Evolutionary conservation across 2,113 vertebrate species (phyloP).

Genomic region (Anoura caudifer): DNA sequence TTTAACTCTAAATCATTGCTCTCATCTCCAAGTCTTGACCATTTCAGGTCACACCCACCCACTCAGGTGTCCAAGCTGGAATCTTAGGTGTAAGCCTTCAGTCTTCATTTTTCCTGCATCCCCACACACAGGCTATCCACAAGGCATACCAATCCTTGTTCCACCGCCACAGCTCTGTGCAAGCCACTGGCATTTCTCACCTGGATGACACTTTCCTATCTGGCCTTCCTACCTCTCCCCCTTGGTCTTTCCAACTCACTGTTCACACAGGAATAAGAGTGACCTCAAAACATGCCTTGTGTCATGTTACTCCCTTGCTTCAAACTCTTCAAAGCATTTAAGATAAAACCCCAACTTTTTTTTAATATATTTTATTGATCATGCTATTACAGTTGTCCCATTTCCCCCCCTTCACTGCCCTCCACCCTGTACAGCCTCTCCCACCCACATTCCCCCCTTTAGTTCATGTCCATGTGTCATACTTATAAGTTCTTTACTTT

Average conservation of each 20-base stretch:
- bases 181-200: not conserved
- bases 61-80: not conserved
- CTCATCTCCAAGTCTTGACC: not conserved
- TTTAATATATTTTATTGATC: too few relatives aligned
- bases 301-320: not conserved
- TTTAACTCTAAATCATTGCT: not conserved
- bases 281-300: not conserved
- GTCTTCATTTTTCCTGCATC: not conserved
- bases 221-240: not conserved
- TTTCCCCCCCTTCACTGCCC: too few relatives aligned
- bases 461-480: too few relatives aligned
- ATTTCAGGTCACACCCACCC: not conserved
- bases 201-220: not conserved
- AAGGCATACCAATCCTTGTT: not conserved
- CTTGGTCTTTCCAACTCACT: conserved; percentile 1
- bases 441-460: too few relatives aligned
- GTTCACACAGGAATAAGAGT: not conserved
- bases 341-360: conserved; percentile 5
- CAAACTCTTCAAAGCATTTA: conserved; percentile 7
- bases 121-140: not conserved
- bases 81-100: not conserved
- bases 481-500: too few relatives aligned
- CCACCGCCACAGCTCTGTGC: not conserved
- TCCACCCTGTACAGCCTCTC: too few relatives aligned
- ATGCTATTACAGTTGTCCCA: too few relatives aligned